Conservation (phyloP, 2,113 vertebrate genomes). For the Urocitellus parryii region DNA sequence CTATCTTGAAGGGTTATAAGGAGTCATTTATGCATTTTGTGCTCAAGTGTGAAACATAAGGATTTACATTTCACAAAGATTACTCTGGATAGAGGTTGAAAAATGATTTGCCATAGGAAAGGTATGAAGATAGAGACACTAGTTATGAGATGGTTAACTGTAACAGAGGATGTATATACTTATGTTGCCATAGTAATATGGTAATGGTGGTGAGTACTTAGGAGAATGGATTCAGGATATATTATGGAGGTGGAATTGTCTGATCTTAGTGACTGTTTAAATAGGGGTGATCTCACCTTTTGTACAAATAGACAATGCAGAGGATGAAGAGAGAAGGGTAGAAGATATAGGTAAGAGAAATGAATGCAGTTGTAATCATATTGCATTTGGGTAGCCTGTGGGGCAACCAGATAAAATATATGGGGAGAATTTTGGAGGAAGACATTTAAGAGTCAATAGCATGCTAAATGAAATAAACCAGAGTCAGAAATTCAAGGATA, state of each 20-base stretch:
- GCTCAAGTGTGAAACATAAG: background rate
- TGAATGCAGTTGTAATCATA: background rate
- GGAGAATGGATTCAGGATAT: background rate
- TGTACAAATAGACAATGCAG: background rate
- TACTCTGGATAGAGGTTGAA: background rate
- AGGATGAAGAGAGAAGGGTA: background rate
- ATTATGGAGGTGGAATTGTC: background rate
- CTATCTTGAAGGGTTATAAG: background rate
- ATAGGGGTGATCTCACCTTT: background rate
- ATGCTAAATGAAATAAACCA: background rate
- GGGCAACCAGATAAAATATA: background rate
- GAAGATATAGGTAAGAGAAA: background rate
- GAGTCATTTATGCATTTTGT: background rate
- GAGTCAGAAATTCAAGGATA: too few species aligned
- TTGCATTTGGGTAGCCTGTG: background rate
- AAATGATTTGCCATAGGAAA: background rate
- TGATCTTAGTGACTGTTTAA: constrained; percentile 20
- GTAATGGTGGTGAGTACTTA: background rate
- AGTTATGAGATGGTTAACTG: background rate
- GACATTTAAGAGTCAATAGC: background rate
- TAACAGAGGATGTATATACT: background rate
- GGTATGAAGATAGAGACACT: background rate
- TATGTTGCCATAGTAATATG: background rate
- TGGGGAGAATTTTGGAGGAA: background rate
- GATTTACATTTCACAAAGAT: constrained; percentile 10